Percentiles rank a stretch among this genome's conserved stretches.
phyloP scores from a whole-genome alignment of 2,888 invertebrate species.

The Ceratothoa steindachneri region DNA sequence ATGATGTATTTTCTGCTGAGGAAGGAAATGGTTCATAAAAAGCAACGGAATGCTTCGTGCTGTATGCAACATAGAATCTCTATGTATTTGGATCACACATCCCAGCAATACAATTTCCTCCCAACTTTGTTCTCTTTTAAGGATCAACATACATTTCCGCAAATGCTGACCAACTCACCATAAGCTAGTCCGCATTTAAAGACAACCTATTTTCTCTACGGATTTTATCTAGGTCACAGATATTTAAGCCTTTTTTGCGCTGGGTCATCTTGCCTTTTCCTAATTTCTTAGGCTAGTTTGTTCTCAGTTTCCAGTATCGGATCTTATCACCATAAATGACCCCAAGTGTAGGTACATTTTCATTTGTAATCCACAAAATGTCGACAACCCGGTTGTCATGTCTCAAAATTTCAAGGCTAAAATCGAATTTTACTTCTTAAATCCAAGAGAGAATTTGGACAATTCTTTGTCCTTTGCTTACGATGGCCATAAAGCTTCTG shows the following conservation, averaged over 20 bases:
- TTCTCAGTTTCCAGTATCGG: background rate
- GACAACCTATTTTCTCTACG: background rate
- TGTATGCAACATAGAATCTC: background rate
- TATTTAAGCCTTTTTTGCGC: background rate
- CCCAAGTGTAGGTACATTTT: background rate
- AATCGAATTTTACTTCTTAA: background rate
- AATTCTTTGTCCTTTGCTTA: background rate
- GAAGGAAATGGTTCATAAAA: no score
- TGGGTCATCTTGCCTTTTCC: background rate
- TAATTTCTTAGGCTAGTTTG: background rate
- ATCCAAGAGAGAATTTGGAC: background rate
- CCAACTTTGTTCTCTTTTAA: background rate
- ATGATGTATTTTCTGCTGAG: no score
- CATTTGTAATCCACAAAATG: background rate
- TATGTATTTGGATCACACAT: background rate
- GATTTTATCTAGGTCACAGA: background rate
- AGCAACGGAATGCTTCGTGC: background rate
- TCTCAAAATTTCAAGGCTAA: background rate
- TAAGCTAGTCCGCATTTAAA: background rate
- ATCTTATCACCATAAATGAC: background rate
- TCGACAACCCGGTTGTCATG: background rate
- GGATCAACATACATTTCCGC: background rate
- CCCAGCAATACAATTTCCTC: background rate
- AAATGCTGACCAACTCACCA: background rate
- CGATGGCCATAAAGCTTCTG: background rate